Evolutionary conservation across 2,888 invertebrate species (phyloP).

Genomic region (Heliconius hortense): DNA sequence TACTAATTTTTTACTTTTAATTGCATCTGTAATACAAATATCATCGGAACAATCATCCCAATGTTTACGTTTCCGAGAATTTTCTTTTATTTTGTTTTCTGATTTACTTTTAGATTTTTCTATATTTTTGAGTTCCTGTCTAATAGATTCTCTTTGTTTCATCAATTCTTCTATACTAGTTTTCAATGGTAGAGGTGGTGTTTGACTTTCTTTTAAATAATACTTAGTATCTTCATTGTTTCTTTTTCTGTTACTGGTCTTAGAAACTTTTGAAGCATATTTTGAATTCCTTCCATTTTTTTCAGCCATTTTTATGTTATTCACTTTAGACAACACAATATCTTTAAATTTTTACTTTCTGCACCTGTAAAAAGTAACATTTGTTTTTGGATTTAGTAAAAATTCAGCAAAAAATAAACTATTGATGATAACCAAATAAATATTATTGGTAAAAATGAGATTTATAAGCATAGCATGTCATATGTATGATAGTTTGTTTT

Average conservation of each 20-base stretch:
- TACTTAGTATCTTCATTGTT: conserved; percentile 45
- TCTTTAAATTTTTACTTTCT: conserved; percentile 34
- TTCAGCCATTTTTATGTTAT: conserved; percentile 55
- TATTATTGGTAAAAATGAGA: conserved; percentile 32
- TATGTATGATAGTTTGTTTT: conserved; percentile 45
- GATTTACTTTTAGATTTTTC: conserved; percentile 49
- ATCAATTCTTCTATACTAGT: conserved; percentile 66
- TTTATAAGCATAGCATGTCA: conserved; percentile 46
- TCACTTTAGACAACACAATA: conserved; percentile 43
- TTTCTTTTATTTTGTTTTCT: conserved; percentile 44
- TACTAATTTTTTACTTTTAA: conserved; percentile 39
- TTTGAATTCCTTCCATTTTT: conserved; percentile 51
- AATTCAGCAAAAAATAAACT: conserved; percentile 27
- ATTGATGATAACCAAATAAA: conserved; percentile 33
- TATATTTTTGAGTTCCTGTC: conserved; percentile 63
- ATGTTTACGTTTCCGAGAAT: conserved; percentile 42
- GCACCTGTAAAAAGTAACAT: conserved; percentile 63
- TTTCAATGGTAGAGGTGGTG: conserved; percentile 66
- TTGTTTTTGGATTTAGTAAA: conserved; percentile 41
- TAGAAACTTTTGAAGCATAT: conserved; percentile 53
- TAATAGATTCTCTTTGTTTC: conserved; percentile 63
- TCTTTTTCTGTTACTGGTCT: conserved; percentile 52
- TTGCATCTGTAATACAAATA: conserved; percentile 42
- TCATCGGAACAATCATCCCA: conserved; percentile 38
- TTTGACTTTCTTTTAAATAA: conserved; percentile 57